phyloP scores from a whole-genome alignment of 2,113 vertebrate genomes.

The Melanerpes aurifrons region DNA sequence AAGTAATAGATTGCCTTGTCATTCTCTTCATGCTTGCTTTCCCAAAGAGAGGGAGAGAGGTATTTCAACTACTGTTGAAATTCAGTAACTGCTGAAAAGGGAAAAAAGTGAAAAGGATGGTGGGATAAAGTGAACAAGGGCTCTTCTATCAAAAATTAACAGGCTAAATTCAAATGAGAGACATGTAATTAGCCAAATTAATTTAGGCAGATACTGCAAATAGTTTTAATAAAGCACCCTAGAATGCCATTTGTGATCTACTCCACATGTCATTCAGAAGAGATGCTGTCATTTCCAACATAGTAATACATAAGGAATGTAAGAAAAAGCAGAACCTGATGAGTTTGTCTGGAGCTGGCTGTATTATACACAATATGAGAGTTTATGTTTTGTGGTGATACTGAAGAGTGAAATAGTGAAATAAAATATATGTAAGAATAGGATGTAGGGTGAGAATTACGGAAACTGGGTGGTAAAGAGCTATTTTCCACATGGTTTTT shows the following conservation, averaged over 20 bases:
- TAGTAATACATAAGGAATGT: not conserved
- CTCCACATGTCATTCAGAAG: not conserved
- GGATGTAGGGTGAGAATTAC: rapidly evolving
- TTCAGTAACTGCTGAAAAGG: not conserved
- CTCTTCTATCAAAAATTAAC: not conserved
- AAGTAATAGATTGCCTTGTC: not conserved
- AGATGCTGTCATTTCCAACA: not conserved
- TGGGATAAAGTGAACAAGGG: not conserved
- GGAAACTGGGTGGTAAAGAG: not conserved
- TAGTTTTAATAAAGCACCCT: not conserved
- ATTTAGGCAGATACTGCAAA: not conserved
- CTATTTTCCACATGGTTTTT: not conserved
- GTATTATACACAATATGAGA: not conserved
- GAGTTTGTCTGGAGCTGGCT: not conserved
- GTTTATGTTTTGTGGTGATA: not conserved
- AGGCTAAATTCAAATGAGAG: not conserved
- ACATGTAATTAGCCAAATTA: not conserved
- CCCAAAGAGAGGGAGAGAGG: not conserved
- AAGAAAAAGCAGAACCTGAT: not conserved
- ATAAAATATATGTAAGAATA: not conserved
- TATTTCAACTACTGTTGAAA: not conserved
- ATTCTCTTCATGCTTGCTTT: not conserved
- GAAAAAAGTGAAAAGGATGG: not conserved
- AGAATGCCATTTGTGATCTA: not conserved
- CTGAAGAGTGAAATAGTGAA: not conserved